Evolutionary conservation across 1,140 invertebrate genomes (phyloP), one percentile per base, ranked within the genome.

Genomic region (Ceratina japonica): DNA sequence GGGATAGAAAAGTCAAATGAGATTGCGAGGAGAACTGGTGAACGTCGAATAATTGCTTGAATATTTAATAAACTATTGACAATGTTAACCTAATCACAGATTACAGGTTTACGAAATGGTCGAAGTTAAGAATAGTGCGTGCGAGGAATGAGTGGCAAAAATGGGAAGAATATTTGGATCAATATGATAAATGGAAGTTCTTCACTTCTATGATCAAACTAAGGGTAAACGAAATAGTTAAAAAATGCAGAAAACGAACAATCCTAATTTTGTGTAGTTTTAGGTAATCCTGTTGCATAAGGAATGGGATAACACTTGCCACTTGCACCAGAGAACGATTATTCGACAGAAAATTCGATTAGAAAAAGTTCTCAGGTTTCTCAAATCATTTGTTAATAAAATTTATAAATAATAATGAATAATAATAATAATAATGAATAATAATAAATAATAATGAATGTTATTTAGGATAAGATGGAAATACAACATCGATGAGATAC

Each of bases 71-170:
- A 64, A 65, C 2, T 7, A 31, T 18, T 3, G n/a, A 1, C 12
- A 12, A 16, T 4, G 37, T 20, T 56, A 27, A 13, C 4, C 56
- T 56, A 16, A 49, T 44, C 31, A 1, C 22, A 72, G 62, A 63
- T 72, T 72, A 27, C 31, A 71, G 1, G n/a, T 56, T 61, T 3
- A 80, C 70, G 16, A 79, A 69, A 56, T 52, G 62, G 37, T 62
- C 64, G 1, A 66, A 52, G n/a, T 27, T 62, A 2, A 79, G 24
- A 59, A 24, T 18, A 3, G 15, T 22, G 20, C 24, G 44, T n/a
- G 5, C 5, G 8, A 66, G 7, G 12, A 20, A 18, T 4, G 54
- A 44, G 15, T 3, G 22, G 7, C 4, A 56, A 18, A 27, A n/a
- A 22, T 44, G 27, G 22, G 31, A 78, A 7, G 69, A 62, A 1